Conservation (phyloP, 2,888 invertebrate genomes). For the Drosophila buzzatii region DNA sequence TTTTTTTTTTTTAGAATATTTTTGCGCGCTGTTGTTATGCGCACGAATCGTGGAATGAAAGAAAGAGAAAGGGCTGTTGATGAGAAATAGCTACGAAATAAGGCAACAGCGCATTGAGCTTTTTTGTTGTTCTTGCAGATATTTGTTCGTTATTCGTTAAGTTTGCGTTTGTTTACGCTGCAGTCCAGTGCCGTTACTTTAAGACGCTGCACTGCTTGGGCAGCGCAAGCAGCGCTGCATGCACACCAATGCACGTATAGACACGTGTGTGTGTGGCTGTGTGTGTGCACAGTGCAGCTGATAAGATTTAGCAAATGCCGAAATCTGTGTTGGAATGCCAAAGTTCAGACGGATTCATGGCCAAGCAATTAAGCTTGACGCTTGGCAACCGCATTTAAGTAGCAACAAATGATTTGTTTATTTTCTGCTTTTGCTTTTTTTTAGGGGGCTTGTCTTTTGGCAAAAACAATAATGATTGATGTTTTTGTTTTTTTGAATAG, state of each 20-base stretch:
- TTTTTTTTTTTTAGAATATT: neutral
- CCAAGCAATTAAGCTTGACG: conserved; percentile 20
- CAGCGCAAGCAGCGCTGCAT: neutral
- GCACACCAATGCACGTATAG: too few species aligned
- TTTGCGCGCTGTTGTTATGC: conserved; percentile 54
- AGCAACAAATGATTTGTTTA: neutral
- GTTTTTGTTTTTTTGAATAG: neutral
- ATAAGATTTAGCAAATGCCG: conserved; percentile 12
- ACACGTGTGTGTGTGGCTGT: neutral
- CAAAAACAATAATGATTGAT: neutral
- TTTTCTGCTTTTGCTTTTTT: conserved; percentile 3
- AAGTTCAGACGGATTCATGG: conserved; percentile 30
- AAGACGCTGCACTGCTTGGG: conserved; percentile 17
- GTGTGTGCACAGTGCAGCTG: neutral
- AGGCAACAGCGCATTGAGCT: conserved; percentile 13
- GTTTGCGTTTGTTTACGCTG: conserved; percentile 26
- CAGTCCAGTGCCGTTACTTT: neutral
- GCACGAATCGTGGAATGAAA: conserved; percentile 9
- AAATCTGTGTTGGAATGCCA: conserved; percentile 5
- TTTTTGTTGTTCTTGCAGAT: neutral
- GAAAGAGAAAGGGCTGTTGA: conserved; percentile 13
- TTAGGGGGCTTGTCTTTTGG: conserved; percentile 48
- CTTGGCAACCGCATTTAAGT: conserved; percentile 28
- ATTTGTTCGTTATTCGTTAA: neutral
- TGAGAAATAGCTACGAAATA: conserved; percentile 3